Percentiles rank a stretch among this genome's conserved stretches.
Conservation (phyloP, 2,888 invertebrate species). For the Charanyca ferruginea region DNA sequence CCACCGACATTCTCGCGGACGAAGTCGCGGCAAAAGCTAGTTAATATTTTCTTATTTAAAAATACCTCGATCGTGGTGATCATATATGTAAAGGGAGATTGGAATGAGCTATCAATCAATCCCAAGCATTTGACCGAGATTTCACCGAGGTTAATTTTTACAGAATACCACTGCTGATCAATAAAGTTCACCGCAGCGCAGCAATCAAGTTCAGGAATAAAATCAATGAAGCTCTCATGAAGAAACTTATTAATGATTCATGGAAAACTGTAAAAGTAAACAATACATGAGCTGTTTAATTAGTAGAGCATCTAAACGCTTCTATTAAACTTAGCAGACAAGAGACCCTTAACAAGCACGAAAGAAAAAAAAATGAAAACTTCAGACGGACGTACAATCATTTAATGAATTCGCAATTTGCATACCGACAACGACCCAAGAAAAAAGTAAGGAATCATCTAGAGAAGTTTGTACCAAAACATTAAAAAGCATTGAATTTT, state of each 20-base stretch:
- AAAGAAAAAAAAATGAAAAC: conserved; percentile 76
- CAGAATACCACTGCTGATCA: no score
- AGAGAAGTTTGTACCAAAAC: conserved; percentile 64
- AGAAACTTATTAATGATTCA: neutral
- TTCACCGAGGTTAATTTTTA: no score
- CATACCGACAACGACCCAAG: conserved; percentile 83
- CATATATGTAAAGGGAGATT: no score
- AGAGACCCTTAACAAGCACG: conserved; percentile 82
- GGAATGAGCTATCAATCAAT: no score
- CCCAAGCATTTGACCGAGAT: no score
- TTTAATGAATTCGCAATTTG: conserved; percentile 89
- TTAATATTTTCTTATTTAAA: no score
- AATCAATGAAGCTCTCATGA: neutral
- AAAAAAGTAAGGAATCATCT: conserved; percentile 73
- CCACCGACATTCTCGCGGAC: no score
- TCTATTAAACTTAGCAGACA: conserved; percentile 76
- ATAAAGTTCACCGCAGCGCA: no score
- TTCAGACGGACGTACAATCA: conserved; percentile 83
- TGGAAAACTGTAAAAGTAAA: conserved; percentile 28
- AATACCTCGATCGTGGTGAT: no score
- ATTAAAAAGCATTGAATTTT: neutral
- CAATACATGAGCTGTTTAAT: conserved; percentile 61
- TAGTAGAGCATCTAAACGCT: conserved; percentile 75
- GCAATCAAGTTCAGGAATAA: no score
- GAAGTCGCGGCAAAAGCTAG: no score